Percentiles rank a stretch among this genome's conserved stretches.
phyloP scores from a whole-genome alignment of 2,797 vertebrate genomes.

The Clarias platycephalus region DNA sequence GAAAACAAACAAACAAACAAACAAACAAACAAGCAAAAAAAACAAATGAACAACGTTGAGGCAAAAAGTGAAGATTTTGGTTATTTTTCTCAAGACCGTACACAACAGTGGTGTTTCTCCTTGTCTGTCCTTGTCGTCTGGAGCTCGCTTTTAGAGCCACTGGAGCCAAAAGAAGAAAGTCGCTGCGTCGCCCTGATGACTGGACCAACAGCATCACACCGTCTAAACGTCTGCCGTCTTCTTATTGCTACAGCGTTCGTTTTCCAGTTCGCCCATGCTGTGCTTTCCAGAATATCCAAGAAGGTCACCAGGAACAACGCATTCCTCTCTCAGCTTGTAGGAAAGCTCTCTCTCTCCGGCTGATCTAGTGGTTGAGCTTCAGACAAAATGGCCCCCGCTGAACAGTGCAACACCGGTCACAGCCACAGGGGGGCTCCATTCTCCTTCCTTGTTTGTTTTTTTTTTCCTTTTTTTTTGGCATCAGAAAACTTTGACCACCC shows the following conservation, averaged over 20 bases:
- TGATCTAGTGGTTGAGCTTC: slow-evolving; percentile 37
- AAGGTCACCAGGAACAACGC: not conserved
- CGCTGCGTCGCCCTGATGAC: not conserved
- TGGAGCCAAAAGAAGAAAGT: not conserved
- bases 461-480: slow-evolving; percentile 76
- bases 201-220: not conserved
- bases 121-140: not conserved
- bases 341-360: not conserved
- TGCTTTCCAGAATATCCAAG: not conserved
- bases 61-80: slow-evolving; percentile 57
- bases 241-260: slow-evolving; percentile 24
- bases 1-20: slow-evolving; percentile 16
- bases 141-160: not conserved
- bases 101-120: slow-evolving; percentile 8
- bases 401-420: slow-evolving; percentile 41
- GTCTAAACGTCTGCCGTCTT: not conserved
- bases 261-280: not conserved
- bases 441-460: not conserved
- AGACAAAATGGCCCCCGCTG: slow-evolving; percentile 61
- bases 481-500: slow-evolving; percentile 67
- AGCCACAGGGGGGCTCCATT: slow-evolving; percentile 48
- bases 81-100: slow-evolving; percentile 55
- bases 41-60: not conserved
- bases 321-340: slow-evolving; percentile 10
- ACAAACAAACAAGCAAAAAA: slow-evolving; percentile 21